Evolutionary conservation across 2,797 vertebrate genomes (phyloP).

Genomic region (Mus spretus): DNA sequence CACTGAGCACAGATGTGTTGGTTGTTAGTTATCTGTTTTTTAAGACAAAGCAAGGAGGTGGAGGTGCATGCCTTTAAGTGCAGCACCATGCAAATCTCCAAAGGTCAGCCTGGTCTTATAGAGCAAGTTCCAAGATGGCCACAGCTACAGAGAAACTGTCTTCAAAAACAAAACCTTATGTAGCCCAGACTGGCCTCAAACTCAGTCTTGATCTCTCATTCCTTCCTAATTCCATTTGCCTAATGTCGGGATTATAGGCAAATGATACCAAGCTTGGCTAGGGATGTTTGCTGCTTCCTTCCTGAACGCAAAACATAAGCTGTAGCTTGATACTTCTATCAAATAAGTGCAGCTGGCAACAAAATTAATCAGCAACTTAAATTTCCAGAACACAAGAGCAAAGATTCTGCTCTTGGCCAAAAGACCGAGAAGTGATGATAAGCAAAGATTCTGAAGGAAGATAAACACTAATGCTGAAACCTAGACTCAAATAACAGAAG

Average conservation of each 20-base stretch:
- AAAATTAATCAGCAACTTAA: conserved; percentile 67
- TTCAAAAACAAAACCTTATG: not conserved
- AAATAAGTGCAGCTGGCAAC: conserved; percentile 35
- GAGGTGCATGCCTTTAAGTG: not conserved
- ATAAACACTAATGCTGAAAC: conserved; percentile 41
- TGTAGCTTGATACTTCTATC: conserved; percentile 69
- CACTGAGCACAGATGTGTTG: not conserved
- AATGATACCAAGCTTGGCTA: not conserved
- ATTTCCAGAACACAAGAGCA: conserved; percentile 39
- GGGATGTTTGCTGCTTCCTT: conserved; percentile 20
- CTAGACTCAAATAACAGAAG: not conserved
- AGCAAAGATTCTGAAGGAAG: conserved; percentile 64
- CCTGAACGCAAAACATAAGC: conserved; percentile 77
- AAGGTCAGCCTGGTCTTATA: not conserved
- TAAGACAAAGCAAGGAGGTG: not conserved
- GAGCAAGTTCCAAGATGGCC: not conserved
- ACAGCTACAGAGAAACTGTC: not conserved
- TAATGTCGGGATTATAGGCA: not conserved
- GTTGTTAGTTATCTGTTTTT: not conserved
- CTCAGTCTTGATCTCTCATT: not conserved
- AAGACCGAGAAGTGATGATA: too few relatives aligned
- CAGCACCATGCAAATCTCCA: not conserved
- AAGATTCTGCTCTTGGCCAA: conserved; percentile 6
- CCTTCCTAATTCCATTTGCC: not conserved
- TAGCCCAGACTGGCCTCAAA: not conserved